Base-by-base conservation (phyloP, 2,888 invertebrate genomes). In the Pheosia tremula region DNA sequence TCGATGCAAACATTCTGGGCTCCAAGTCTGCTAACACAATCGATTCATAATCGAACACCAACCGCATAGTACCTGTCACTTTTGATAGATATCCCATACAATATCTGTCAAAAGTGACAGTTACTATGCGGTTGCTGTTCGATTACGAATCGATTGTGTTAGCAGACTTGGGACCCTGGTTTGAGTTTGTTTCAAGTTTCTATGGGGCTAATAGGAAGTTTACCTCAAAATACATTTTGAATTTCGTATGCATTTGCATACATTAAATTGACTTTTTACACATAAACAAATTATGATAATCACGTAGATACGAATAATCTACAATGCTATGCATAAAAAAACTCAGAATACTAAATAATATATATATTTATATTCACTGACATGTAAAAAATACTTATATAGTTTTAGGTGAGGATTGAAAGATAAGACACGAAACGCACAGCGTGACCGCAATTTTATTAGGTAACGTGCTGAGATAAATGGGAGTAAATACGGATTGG, bases 401-500 rank as follows among this genome's bases (percentile, higher is more conserved):
- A 45, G 45, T 10, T 0, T n/a, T n/a, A 47, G 4, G n/a, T 45
- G 45, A 8, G 10, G 11, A 38, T 54, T 54, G 5, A n/a, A 54
- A n/a, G 9, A 54, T n/a, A 10, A 53, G 10, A 37, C 3, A 38
- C 3, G 38, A 38, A 50, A 24, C n/a, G 37, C 54, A 24, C 54
- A 37, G 4, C 13, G 13, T 54, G 53, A 38, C 41, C 52, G 56
- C 10, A 13, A 56, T 56, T 41, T 41, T 75, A 75, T 74, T 70
- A 72, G 63, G 66, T 66, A 68, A 66, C 63, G 63, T 73, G 64
- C 67, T 64, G 64, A 73, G 66, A 77, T 77, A 77, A 73, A 71
- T 64, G 67, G 71, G 70, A 72, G 60, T 65, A 75, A 77, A 80
- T 79, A 75, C 67, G 78, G 73, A 79, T 80, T 75, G 71, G 73